These are phyloP conservation scores for Parnassius smintheus DNA, from an alignment of 2,888 invertebrate species.

Conservation along the genomic window DNA sequence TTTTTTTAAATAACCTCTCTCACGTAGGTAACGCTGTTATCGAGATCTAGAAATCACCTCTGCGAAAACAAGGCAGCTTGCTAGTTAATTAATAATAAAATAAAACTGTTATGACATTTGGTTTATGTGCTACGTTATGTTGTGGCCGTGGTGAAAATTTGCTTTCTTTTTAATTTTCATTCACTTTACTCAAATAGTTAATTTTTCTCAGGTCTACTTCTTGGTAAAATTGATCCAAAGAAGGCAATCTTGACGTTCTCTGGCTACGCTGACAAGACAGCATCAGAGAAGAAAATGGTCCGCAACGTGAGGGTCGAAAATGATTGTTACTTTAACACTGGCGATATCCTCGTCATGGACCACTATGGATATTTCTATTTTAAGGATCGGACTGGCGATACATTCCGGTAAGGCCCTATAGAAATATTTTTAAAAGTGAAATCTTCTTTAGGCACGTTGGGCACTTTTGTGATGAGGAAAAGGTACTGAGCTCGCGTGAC, in stretches of 20 bases:
- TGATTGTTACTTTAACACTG: conserved; percentile 95
- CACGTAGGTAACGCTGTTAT: too few species aligned
- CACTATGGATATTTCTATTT: conserved; percentile 96
- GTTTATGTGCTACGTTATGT: too few species aligned
- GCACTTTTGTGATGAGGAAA: too few species aligned
- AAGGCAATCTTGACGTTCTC: conserved; percentile 72
- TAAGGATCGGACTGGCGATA: conserved; percentile 93
- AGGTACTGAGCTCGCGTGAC: too few species aligned
- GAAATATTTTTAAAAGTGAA: not conserved
- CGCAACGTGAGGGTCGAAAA: conserved; percentile 89
- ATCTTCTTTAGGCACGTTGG: too few species aligned
- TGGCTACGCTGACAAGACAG: conserved; percentile 81
- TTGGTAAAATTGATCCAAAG: conserved; percentile 83
- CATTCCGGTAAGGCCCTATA: conserved; percentile 74
- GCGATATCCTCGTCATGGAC: conserved; percentile 94
- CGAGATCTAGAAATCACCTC: too few species aligned
- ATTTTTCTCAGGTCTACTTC: conserved; percentile 81
- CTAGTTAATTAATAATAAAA: too few species aligned
- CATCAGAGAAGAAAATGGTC: conserved; percentile 92
- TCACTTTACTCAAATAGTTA: not conserved
- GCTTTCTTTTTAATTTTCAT: not conserved
- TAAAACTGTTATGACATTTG: not conserved
- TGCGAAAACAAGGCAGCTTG: too few species aligned
- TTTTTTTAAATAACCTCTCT: too few species aligned
- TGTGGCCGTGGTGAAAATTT: not conserved